phyloP scores from a whole-genome alignment of 2,888 invertebrate genomes.

The Agonopterix subpropinquella region DNA sequence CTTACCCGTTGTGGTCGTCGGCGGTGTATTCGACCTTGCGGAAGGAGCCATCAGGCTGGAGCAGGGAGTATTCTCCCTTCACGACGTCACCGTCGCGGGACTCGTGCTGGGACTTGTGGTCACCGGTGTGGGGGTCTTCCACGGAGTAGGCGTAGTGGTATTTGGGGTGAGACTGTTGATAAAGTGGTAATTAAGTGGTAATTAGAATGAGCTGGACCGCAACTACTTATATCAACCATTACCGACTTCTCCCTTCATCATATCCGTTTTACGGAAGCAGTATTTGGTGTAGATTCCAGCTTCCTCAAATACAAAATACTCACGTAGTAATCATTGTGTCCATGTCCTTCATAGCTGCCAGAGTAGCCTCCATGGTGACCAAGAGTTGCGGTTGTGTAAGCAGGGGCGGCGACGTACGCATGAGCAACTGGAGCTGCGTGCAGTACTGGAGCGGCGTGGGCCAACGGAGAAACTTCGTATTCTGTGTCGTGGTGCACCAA shows the following conservation, averaged over 20 bases:
- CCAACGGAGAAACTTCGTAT: slow-evolving; percentile 6
- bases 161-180: slow-evolving; percentile 72
- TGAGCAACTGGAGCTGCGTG: slow-evolving; percentile 18
- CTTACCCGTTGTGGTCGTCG: slow-evolving; percentile 75
- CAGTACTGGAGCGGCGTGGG: slow-evolving; percentile 21
- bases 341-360: background rate
- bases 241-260: too few relatives aligned
- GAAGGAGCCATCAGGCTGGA: slow-evolving; percentile 77
- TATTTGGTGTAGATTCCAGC: too few relatives aligned
- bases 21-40: slow-evolving; percentile 77
- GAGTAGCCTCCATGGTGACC: slow-evolving; percentile 17
- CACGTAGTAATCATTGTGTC: slow-evolving; percentile 41
- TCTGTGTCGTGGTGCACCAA: slow-evolving; percentile 25
- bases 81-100: slow-evolving; percentile 78
- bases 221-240: too few relatives aligned
- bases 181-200: background rate
- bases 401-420: slow-evolving; percentile 25
- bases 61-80: slow-evolving; percentile 78
- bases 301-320: slow-evolving; percentile 12
- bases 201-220: too few relatives aligned
- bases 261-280: too few relatives aligned
- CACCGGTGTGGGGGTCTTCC: slow-evolving; percentile 77
- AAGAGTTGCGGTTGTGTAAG: slow-evolving; percentile 12
- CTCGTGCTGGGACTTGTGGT: slow-evolving; percentile 78
- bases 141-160: slow-evolving; percentile 78